Base-by-base conservation (phyloP, 2,888 invertebrate species). In the Uropetala carovei region DNA sequence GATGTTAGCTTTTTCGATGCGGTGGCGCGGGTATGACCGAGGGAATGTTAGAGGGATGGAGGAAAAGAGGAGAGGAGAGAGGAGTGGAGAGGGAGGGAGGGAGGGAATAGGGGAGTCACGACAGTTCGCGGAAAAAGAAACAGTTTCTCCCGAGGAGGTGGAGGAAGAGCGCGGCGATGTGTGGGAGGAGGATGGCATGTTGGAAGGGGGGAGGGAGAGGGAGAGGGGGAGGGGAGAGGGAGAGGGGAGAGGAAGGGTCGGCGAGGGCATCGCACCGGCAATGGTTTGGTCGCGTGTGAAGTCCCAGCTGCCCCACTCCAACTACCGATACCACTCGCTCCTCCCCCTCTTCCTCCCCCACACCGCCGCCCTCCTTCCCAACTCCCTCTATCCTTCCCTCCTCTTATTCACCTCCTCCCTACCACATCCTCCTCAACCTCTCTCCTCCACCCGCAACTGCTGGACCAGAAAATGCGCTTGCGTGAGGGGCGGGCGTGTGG, bases 221-320 rank as follows among this genome's bases (percentile, higher is more conserved):
- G 18, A 68, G 68, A 2, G 75, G 2, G 75, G 75, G 75, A 75
- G n/a, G 22, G 11, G 22, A 22, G 75, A 27, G 75, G 75, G 75
- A 75, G 75, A 11, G 18, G 22, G 75, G 75, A 13, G 22, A 27
- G 68, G 68, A 68, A 68, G 68, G 75, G 75, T 75, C 75, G 75
- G 18, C 75, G 75, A 75, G 75, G 75, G 75, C 75, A 75, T 75
- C 75, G 75, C 75, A 75, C 75, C 75, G 75, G 75, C 75, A 27
- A 75, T 75, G 75, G 75, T 75, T 75, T 75, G 75, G 75, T 75
- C 75, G 75, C 75, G 75, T 75, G 75, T 75, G 75, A 75, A 75
- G 27, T 75, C 75, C 75, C 75, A 75, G n/a, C 75, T 27, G n/a
- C 4, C 75, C 75, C 75, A 75, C 27, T 22, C 75, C 75, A 75